Percentiles rank a stretch among this genome's conserved stretches.
Evolutionary conservation across 1,140 invertebrate species (phyloP).

Genomic region (Leptonema lineaticorne): DNA sequence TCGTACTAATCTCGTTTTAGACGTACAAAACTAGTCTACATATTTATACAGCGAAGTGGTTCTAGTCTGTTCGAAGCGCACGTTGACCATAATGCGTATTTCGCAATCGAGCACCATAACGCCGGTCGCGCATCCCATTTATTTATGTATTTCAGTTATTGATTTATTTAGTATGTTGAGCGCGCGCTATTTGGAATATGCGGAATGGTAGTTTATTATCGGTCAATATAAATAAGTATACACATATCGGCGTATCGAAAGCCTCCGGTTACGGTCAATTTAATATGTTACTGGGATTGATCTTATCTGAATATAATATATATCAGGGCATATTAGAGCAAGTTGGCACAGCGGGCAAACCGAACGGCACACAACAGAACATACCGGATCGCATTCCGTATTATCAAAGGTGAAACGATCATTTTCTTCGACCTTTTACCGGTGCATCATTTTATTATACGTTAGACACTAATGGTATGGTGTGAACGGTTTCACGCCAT

Average conservation of each 20-base stretch:
- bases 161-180: too few relatives aligned
- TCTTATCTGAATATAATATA: conserved; percentile 7
- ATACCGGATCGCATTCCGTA: conserved; percentile 10
- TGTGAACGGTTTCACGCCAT: too few relatives aligned
- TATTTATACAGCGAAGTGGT: too few relatives aligned
- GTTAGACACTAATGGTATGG: neutral
- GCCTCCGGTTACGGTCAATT: neutral
- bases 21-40: conserved; percentile 1
- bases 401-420: conserved; percentile 24
- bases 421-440: conserved; percentile 9
- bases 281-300: neutral
- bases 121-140: too few relatives aligned
- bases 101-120: neutral
- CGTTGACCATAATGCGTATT: too few relatives aligned
- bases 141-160: neutral
- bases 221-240: neutral
- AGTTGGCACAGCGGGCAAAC: conserved; percentile 16
- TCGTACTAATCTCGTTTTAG: conserved; percentile 15
- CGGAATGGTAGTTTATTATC: neutral
- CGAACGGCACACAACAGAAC: conserved; percentile 3
- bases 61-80: too few relatives aligned
- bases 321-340: conserved; percentile 26
- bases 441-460: neutral
- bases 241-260: neutral
- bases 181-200: too few relatives aligned